Base-by-base conservation (phyloP, 30 jellyfish, hydroid and myxozoan genomes). In the Chironex yamaguchii region DNA sequence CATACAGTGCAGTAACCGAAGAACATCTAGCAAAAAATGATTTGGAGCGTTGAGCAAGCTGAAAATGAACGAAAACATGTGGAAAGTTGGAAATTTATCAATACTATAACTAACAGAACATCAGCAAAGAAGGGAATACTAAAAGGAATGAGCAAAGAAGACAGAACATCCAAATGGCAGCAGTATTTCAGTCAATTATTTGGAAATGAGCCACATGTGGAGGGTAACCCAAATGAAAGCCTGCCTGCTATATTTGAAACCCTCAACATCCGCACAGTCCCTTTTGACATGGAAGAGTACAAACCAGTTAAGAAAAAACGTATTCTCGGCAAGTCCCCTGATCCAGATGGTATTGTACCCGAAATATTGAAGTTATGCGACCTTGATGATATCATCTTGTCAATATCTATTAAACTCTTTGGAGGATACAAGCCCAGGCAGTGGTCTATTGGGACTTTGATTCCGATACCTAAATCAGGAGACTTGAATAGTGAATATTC, bases 21-120 rank as follows among this genome's bases (percentile, higher is more conserved):
- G 74, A 62, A 62, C 12, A 62, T 4, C 24, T 62, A n/a, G 42
- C n/a, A 21, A 6, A 26, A 4, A 11, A 21, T 62, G 28, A 62
- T 62, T 4, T 12, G 13, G 12, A 21, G 21, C 12, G 74, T 62
- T 6, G 81, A 67, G 29, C n/a, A 23, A 32, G 68, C 81, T 14
- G 29, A 29, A 11, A 30, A 6, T 14, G 72, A 14, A 14, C 22
- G 48, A 11, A 62, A 67, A 67, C 81, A 67, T 22, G n/a, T 9
- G 6, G 81, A 67, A n/a, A n/a, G 81, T 67, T 67, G 81, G 81
- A 29, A 29, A 67, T 20, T 67, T n/a, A 67, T 67, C 6, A 67
- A 67, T 22, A 67, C 11, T 22, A 67, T 67, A 6, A n/a, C 81
- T 3, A 71, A 22, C 23, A 25, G 81, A 67, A 14, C 22, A 67